Evolutionary conservation across 2,113 vertebrate genomes (phyloP).

Genomic region (Atlantisia rogersi): DNA sequence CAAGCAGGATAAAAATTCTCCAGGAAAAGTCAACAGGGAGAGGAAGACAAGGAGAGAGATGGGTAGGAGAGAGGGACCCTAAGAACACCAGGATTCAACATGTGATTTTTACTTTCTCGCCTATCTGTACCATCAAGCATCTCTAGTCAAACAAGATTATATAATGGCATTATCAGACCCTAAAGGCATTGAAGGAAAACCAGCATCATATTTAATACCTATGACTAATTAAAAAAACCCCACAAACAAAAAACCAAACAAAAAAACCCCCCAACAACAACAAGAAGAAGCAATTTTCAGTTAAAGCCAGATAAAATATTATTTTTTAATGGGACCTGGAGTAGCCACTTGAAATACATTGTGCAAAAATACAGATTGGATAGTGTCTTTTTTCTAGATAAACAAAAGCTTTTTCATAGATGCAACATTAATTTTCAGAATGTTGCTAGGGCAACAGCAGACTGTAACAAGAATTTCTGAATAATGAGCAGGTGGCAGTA

Average conservation of each 20-base stretch:
- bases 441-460: constrained; percentile 62
- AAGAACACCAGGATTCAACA: neutral
- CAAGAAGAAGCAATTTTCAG: neutral
- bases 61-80: neutral
- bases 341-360: neutral
- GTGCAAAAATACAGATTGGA: neutral
- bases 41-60: neutral
- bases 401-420: constrained; percentile 54
- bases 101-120: neutral
- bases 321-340: neutral
- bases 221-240: neutral
- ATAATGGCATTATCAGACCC: neutral
- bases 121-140: neutral
- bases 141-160: neutral
- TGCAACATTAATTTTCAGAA: constrained; percentile 55
- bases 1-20: neutral
- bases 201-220: neutral
- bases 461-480: constrained; percentile 53
- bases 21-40: neutral
- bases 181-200: neutral
- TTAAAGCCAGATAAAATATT: neutral
- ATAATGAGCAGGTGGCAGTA: constrained; percentile 63
- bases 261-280: too few species aligned
- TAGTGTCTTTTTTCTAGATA: constrained; percentile 24
- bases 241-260: too few species aligned